These are phyloP conservation scores for Morone saxatilis DNA, from an alignment of 2,113 vertebrate species.

Conservation along the genomic window DNA sequence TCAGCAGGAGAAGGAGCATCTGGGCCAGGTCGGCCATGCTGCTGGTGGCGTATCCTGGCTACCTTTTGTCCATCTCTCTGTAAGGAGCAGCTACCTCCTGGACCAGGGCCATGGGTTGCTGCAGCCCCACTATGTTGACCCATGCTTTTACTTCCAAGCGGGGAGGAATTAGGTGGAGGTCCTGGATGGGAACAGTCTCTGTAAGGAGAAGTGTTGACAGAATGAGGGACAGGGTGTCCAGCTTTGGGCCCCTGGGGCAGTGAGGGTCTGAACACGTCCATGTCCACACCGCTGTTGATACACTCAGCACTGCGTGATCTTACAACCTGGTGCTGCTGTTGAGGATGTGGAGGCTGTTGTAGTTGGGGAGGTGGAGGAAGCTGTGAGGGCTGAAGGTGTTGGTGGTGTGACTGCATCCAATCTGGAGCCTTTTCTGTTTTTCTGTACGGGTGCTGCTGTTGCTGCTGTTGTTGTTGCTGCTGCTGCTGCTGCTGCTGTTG, in stretches of 20 bases:
- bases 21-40: constrained; percentile 85
- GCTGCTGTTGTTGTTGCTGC: constrained; percentile 68
- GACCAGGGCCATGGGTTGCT: constrained; percentile 53
- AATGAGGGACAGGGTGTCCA: constrained; percentile 84
- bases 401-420: constrained; percentile 87
- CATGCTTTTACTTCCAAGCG: constrained; percentile 80
- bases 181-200: constrained; percentile 91
- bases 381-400: constrained; percentile 78
- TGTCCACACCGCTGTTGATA: constrained; percentile 83
- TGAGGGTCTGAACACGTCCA: constrained; percentile 87
- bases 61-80: constrained; percentile 94
- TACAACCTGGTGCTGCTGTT: constrained; percentile 84
- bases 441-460: constrained; percentile 85
- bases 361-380: constrained; percentile 71
- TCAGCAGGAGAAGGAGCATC: constrained; percentile 82
- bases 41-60: constrained; percentile 96
- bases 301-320: constrained; percentile 91
- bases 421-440: constrained; percentile 90
- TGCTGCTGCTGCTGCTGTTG: constrained; percentile 20
- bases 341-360: constrained; percentile 72
- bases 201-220: constrained; percentile 86
- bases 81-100: constrained; percentile 88
- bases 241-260: constrained; percentile 86
- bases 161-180: constrained; percentile 80
- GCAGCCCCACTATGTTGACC: constrained; percentile 72